These are phyloP conservation scores for Andrena minutula DNA, from an alignment of 2,888 invertebrate species.

Conservation along the genomic window DNA sequence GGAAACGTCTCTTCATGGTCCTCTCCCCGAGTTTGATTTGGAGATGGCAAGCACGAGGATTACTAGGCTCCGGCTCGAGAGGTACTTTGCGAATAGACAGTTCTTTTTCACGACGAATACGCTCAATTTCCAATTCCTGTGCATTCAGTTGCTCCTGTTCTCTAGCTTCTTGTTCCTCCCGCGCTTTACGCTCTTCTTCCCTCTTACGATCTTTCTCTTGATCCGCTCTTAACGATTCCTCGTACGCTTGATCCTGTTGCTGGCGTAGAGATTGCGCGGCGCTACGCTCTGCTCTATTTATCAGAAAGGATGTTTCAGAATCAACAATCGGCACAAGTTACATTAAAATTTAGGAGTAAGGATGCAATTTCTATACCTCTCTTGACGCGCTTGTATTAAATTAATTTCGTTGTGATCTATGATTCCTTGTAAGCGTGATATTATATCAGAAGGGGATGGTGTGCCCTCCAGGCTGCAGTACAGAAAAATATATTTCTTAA, in stretches of 20 bases:
- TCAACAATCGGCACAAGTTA: too few relatives aligned
- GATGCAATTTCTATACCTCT: conserved; percentile 87
- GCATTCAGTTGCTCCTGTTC: conserved; percentile 86
- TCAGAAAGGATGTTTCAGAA: neutral
- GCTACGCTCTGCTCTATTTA: conserved; percentile 90
- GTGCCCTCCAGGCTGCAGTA: conserved; percentile 92
- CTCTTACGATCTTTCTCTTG: conserved; percentile 96
- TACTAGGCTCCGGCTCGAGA: conserved; percentile 90
- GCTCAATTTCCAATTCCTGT: conserved; percentile 86
- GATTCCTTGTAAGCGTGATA: conserved; percentile 90
- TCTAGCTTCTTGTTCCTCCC: conserved; percentile 85
- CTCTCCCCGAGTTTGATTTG: conserved; percentile 97
- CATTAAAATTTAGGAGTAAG: neutral
- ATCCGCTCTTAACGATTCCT: conserved; percentile 95
- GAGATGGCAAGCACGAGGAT: conserved; percentile 91
- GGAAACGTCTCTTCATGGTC: conserved; percentile 95
- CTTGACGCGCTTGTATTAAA: conserved; percentile 94
- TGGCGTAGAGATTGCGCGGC: conserved; percentile 94
- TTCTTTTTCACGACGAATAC: conserved; percentile 89
- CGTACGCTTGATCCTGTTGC: conserved; percentile 97
- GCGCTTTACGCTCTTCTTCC: conserved; percentile 87
- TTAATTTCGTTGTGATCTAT: conserved; percentile 95
- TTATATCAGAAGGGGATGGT: conserved; percentile 90
- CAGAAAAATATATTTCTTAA: neutral
- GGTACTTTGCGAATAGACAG: conserved; percentile 89